Evolutionary conservation across 2,113 vertebrate species (phyloP).

Genomic region (Murina feae): DNA sequence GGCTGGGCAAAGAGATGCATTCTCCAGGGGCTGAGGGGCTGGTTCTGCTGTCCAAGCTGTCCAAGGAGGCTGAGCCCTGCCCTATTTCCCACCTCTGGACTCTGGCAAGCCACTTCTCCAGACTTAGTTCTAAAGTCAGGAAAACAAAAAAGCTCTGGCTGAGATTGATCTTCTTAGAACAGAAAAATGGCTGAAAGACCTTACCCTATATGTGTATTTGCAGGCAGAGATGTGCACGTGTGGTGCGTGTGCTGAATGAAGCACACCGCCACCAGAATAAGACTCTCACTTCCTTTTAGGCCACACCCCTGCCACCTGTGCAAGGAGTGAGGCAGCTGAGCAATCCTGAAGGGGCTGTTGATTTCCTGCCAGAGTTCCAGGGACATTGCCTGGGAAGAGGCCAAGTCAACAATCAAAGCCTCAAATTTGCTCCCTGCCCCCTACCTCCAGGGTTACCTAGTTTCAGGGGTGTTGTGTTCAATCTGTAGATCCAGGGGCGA

Average conservation of each 20-base stretch:
- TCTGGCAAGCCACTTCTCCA: background rate
- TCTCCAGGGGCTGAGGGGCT: background rate
- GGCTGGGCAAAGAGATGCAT: background rate
- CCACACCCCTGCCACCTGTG: background rate
- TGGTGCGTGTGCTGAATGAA: background rate
- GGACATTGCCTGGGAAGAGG: background rate
- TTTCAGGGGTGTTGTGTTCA: background rate
- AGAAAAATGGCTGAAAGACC: background rate
- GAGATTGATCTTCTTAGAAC: slow-evolving; percentile 8
- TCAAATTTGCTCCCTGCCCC: background rate
- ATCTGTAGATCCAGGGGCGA: background rate
- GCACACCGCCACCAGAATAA: background rate
- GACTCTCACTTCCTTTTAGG: background rate
- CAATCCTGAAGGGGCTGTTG: slow-evolving; percentile 39
- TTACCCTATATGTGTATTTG: background rate
- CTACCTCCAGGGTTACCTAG: background rate
- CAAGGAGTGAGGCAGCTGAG: background rate
- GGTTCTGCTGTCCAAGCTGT: background rate
- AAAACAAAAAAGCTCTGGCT: background rate
- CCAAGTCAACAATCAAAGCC: background rate
- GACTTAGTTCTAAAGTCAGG: background rate
- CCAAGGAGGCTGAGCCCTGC: background rate
- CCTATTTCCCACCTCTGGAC: background rate
- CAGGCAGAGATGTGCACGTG: background rate
- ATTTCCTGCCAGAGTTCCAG: background rate